A percentile compares a stretch with the other conserved stretches of the same genome.
phyloP scores from a whole-genome alignment of 2,113 vertebrate species.

The Merops nubicus region DNA sequence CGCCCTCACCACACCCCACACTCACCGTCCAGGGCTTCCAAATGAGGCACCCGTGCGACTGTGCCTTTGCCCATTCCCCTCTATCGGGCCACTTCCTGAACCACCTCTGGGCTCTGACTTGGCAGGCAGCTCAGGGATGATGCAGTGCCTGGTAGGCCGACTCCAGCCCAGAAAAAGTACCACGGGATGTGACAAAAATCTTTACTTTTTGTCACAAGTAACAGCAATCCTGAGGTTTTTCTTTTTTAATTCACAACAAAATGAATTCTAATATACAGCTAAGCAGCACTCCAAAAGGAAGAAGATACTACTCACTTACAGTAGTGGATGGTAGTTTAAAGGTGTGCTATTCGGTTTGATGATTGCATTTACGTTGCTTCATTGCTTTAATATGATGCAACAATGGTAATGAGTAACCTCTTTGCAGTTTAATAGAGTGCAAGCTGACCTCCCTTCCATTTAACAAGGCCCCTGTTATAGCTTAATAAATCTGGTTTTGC shows the following conservation, averaged over 20 bases:
- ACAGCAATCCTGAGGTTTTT: neutral
- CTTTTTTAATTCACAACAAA: neutral
- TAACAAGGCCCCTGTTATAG: neutral
- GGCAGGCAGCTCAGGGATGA: neutral
- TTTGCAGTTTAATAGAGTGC: neutral
- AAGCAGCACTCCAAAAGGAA: neutral
- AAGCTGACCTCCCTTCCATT: neutral
- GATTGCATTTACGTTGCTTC: neutral
- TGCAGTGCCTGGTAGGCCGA: neutral
- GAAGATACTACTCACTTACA: neutral
- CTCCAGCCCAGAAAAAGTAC: neutral
- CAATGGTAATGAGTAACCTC: neutral
- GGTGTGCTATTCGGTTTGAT: neutral
- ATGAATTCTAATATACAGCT: neutral
- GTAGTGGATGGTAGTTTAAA: neutral
- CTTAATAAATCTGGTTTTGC: neutral
- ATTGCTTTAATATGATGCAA: neutral
- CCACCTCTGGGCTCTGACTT: neutral
- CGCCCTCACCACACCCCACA: neutral
- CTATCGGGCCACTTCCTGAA: neutral
- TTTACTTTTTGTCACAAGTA: neutral
- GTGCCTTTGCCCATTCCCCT: neutral
- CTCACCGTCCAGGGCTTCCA: neutral
- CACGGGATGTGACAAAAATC: neutral
- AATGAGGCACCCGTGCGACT: neutral